Evolutionary conservation across 1,140 invertebrate species (phyloP).

Genomic region (Zaprionus africanus): DNA sequence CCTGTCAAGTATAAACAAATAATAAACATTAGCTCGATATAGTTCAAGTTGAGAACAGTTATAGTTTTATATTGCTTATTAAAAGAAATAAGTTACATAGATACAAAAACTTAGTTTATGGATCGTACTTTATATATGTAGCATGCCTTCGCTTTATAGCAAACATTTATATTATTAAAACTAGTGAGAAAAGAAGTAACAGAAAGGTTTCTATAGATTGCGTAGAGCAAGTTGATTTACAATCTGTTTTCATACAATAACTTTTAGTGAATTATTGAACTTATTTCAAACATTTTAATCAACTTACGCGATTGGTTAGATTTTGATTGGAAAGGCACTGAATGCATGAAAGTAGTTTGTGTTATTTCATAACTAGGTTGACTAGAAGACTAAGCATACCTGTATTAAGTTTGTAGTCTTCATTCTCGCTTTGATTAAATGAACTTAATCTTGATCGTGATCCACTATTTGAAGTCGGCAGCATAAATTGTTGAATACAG

Average conservation of each 20-base stretch:
- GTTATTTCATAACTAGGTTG: background rate
- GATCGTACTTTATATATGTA: no score
- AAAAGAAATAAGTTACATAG: no score
- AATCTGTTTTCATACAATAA: no score
- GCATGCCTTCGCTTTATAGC: no score
- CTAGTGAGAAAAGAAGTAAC: no score
- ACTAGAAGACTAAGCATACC: constrained; percentile 68
- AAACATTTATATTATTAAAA: no score
- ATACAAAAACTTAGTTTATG: no score
- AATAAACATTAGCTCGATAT: background rate
- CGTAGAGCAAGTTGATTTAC: no score
- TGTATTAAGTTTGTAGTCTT: constrained; percentile 86
- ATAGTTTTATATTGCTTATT: background rate
- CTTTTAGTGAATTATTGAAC: background rate
- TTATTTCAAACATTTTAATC: background rate
- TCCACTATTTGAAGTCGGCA: constrained; percentile 84
- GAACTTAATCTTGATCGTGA: constrained; percentile 87
- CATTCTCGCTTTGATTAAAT: constrained; percentile 88
- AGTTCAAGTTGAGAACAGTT: background rate
- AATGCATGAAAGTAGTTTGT: constrained; percentile 59
- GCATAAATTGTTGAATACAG: constrained; percentile 86
- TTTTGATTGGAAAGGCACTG: constrained; percentile 86
- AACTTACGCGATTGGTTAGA: constrained; percentile 81
- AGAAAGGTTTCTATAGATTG: no score
- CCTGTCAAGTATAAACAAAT: constrained; percentile 76